phyloP scores from a whole-genome alignment of 1,140 invertebrate genomes.

The Calosoma granatense region DNA sequence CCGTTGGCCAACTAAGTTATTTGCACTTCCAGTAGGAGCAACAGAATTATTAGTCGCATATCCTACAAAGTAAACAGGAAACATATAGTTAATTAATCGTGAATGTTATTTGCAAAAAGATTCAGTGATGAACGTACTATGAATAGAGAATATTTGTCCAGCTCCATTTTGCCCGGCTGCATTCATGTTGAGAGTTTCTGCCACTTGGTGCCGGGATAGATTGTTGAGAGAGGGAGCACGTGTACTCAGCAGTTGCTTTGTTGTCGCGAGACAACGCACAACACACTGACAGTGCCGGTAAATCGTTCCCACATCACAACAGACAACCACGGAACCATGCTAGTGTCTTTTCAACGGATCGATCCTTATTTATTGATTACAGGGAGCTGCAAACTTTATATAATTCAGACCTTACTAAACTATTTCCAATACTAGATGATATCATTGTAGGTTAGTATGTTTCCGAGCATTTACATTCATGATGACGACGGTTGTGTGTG shows the following conservation, averaged over 20 bases:
- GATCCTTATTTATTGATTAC: not conserved
- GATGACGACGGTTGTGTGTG: too few relatives aligned
- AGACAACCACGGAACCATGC: not conserved
- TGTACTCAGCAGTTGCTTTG: not conserved
- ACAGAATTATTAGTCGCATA: not conserved
- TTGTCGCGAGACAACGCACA: not conserved
- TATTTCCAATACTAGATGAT: not conserved
- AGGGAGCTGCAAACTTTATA: not conserved
- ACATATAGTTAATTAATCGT: not conserved
- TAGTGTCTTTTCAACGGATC: not conserved
- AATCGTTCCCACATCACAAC: not conserved
- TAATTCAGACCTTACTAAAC: not conserved
- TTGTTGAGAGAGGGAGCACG: too few relatives aligned
- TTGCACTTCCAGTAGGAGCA: not conserved
- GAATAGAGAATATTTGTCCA: slow-evolving; percentile 1
- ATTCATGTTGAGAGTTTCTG: not conserved
- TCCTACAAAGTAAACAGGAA: not conserved
- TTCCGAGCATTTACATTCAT: too few relatives aligned
- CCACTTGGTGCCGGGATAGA: not conserved
- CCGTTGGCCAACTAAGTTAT: not conserved
- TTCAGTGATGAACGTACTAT: slow-evolving; percentile 3
- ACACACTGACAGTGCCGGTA: not conserved
- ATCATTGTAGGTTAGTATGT: not conserved
- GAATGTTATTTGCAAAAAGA: not conserved
- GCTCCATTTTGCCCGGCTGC: not conserved